A percentile compares a stretch with the other conserved stretches of the same genome.
These are phyloP conservation scores for Avahi laniger DNA, from an alignment of 2,797 vertebrate species.

Conservation along the genomic window DNA sequence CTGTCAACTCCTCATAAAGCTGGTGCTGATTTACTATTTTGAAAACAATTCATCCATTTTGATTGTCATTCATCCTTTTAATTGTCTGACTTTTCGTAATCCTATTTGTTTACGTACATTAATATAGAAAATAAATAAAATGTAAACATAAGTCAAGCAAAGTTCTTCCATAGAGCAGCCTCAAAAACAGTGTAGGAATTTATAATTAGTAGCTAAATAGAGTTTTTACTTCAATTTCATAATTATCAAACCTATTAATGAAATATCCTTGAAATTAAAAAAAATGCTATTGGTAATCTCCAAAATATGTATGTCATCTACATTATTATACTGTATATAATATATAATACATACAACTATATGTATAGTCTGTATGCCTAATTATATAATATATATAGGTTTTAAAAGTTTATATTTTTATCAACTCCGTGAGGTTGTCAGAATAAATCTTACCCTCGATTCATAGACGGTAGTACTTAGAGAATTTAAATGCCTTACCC, in stretches of 20 bases:
- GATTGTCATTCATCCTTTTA: not conserved
- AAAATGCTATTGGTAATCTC: not conserved
- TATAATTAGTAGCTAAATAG: not conserved
- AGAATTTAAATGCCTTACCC: not conserved
- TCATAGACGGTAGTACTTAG: not conserved
- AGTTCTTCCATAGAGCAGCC: not conserved
- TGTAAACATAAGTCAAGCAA: not conserved
- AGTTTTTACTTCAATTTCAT: not conserved
- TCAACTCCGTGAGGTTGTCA: not conserved
- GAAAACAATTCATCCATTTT: not conserved
- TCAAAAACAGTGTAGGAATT: not conserved
- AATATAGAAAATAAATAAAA: not conserved
- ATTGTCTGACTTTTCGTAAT: not conserved
- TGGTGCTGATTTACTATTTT: not conserved
- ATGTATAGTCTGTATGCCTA: not conserved
- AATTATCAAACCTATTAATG: not conserved
- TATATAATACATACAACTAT: not conserved
- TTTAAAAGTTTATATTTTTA: not conserved
- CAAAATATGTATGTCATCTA: not conserved
- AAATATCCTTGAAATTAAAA: not conserved
- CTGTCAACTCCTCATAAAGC: not conserved
- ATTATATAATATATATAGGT: not conserved
- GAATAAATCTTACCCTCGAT: not conserved
- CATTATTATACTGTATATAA: not conserved
- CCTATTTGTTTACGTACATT: not conserved